A percentile compares a stretch with the other conserved stretches of the same genome.
phyloP scores from a whole-genome alignment of 2,797 vertebrate genomes.

The Choloepus didactylus region DNA sequence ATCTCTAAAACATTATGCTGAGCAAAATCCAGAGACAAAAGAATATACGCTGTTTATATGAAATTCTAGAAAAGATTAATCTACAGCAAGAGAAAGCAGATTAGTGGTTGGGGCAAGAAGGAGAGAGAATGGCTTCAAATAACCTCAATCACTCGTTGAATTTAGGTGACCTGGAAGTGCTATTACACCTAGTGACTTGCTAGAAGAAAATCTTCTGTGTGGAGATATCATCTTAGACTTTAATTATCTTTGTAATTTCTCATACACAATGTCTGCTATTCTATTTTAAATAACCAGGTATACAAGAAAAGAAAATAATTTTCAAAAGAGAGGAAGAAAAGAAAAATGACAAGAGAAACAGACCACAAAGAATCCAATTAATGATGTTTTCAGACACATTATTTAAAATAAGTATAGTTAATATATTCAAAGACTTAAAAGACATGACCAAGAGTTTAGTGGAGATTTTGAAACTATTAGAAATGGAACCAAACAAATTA shows the following conservation, averaged over 20 bases:
- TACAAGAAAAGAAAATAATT: background rate
- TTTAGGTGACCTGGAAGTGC: background rate
- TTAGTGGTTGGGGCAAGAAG: background rate
- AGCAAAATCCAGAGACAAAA: constrained; percentile 32
- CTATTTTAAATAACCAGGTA: constrained; percentile 27
- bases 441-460: constrained; percentile 8
- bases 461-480: background rate
- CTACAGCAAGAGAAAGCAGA: constrained; percentile 3
- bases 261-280: constrained; percentile 8
- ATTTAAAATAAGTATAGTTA: constrained; percentile 47
- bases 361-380: constrained; percentile 15
- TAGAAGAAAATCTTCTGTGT: constrained; percentile 33
- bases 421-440: constrained; percentile 29
- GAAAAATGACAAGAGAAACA: background rate
- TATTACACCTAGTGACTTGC: background rate
- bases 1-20: background rate
- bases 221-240: background rate
- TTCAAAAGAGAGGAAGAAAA: background rate
- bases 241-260: background rate
- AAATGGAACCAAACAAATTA: constrained; percentile 25
- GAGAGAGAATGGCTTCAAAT: background rate
- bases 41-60: constrained; percentile 18
- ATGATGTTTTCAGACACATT: background rate
- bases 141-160: constrained; percentile 23
- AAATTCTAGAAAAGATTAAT: constrained; percentile 36